These are phyloP conservation scores for Cryptotermes secundus DNA, from an alignment of 1,140 invertebrate species.

Conservation along the genomic window DNA sequence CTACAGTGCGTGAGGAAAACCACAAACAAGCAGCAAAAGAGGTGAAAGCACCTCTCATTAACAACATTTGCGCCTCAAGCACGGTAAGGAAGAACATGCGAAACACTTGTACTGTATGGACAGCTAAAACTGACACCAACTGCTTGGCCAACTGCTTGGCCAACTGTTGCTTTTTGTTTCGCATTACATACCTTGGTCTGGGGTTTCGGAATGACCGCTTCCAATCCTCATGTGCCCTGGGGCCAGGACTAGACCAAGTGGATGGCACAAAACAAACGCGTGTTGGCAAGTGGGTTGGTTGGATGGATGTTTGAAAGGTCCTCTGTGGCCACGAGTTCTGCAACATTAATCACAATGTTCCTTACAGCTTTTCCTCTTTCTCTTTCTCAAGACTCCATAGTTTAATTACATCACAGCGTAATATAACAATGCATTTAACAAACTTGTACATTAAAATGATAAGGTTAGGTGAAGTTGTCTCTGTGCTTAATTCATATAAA, in stretches of 20 bases:
- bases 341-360: background rate
- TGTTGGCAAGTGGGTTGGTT: background rate
- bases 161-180: background rate
- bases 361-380: background rate
- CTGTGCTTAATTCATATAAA: too few species aligned
- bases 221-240: background rate
- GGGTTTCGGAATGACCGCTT: background rate
- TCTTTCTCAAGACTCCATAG: background rate
- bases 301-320: constrained; percentile 7
- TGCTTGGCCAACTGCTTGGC: too few species aligned
- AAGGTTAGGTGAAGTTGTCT: too few species aligned
- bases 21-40: background rate
- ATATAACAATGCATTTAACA: too few species aligned
- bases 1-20: background rate
- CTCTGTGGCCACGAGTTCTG: background rate
- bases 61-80: background rate
- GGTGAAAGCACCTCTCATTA: background rate
- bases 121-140: background rate
- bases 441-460: too few species aligned
- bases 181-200: background rate
- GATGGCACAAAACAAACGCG: constrained; percentile 14
- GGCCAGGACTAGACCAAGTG: background rate
- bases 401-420: too few species aligned
- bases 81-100: background rate
- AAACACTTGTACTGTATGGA: background rate